Evolutionary conservation across 2,113 vertebrate species (phyloP), one percentile per base, ranked within the genome.

Genomic region (Prochilodus magdalenae): DNA sequence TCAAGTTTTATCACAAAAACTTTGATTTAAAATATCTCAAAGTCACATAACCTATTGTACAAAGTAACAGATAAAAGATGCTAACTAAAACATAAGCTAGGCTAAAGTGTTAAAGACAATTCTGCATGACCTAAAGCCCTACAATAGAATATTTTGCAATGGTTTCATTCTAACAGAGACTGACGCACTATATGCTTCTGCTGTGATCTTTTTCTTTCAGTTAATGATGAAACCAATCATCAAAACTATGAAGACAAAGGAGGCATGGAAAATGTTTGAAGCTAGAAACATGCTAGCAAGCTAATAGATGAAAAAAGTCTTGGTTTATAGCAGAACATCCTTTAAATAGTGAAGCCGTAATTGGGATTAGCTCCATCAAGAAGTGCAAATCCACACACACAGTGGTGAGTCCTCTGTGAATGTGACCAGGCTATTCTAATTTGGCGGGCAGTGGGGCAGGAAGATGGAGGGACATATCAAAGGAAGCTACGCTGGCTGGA

Each of bases 281-380:
- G 7, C 7, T 24, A 18, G 75, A 26, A 22, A 6, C 0, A 44
- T 55, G 18, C 36, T 27, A 44, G n/a, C 27, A 47, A 36, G 29
- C 59, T 65, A 76, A 73, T 29, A 15, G 26, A 3, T 7, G 6
- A 60, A 80, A 29, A 44, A 73, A 55, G 27, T 30, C 60, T 73
- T 22, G 47, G 47, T 33, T 55, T 29, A 76, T 73, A 86, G 47
- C 24, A 66, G 55, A 24, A 77, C 75, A 62, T 72, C 51, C 77
- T 57, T 62, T 63, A 77, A 75, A 81, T 53, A 55, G 73, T 27
- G 13, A 22, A 79, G 62, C 49, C 40, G 60, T 67, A 80, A 84
- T 80, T 53, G 70, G 66, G 81, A 88, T 88, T 78, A 82, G 71
- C 49, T 74, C 60, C 80, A 69, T 30, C 44, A 33, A 73, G 51